Base-by-base conservation (phyloP, 2,888 invertebrate species). In the Penaeus monodon region DNA sequence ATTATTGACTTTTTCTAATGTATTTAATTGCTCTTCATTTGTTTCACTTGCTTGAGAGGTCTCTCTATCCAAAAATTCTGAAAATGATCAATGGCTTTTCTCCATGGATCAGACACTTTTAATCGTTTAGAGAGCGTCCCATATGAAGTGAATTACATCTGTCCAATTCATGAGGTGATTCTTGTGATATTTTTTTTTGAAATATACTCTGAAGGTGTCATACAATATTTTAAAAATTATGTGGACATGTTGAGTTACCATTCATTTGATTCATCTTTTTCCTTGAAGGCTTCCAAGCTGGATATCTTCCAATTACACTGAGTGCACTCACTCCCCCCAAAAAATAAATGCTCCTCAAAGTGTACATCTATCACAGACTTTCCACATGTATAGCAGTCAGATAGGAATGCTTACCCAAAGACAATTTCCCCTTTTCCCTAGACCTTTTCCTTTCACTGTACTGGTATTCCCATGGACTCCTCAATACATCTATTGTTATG, bases 341-440 rank as follows among this genome's bases (percentile, higher is more conserved):
- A 81, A 20, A 81, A 68, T 68, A 81, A 27, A 49, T 81, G 81
- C 17, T 81, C 73, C 17, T 24, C 38, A 27, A 73, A 81, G 27
- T 73, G 27, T 6, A 27, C 73, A n/a, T 29, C 70, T 70, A 73
- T 81, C 17, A 81, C 33, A 10, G 4, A 8, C 22, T 81, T 68
- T 14, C 49, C 22, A 29, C 81, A 81, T 14, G 70, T 49, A n/a
- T 27, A 81, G 57, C 81, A 81, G 27, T 70, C 3, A 73, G 17
- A 17, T 10, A 10, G 10, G 10, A 10, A 44, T 8, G 44, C 44
- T 44, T 44, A 44, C 44, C 10, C 44, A 44, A 0, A 10, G 44
- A 44, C 38, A 44, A 44, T 7, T 44, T 44, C 8, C 38, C 38
- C 7, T 44, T 44, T 44, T 44, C 7, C 38, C 38, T 44, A 8